Evolutionary conservation across 2,888 invertebrate genomes (phyloP), one percentile per base, ranked within the genome.

Genomic region (Cosmorhoe ocellata): DNA sequence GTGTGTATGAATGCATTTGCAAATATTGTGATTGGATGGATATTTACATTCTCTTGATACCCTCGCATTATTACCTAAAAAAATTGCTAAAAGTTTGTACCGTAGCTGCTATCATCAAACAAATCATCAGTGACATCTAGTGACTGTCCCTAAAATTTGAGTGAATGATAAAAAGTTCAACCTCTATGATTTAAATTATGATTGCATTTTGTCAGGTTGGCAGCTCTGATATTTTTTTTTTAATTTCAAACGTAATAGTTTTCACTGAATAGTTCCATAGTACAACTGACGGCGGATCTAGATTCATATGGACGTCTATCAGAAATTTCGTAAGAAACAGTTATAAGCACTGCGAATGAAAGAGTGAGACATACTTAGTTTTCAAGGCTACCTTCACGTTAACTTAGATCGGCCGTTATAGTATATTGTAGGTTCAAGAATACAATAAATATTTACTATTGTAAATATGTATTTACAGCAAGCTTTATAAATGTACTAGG

Each of bases 1-100:
- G 73, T 69, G 71, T 71, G 71, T 71, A 66, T 77, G 74, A 62
- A 71, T 74, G 75, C 71, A 73, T 68, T 63, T 63, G 74, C 76
- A 75, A 74, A 75, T 81, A 79, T 80, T 80, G 79, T 79, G 69
- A 75, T 76, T 77, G 79, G 75, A 80, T 79, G 76, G 74, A 81
- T 76, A 75, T 66, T 69, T 67, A 79, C 79, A 79, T 81, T 82
- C 74, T 73, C 63, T 77, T 71, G 64, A 74, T 71, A 67, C 72
- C 79, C 79, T 80, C 81, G 81, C 79, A 79, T 67, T 74, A 68
- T 69, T 60, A 64, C 24, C 1, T 24, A 6, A 24, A 3, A 7
- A 65, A 64, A 68, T 61, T 71, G 64, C 62, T 67, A 70, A 72
- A 66, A 66, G 61, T 61, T 61, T 3, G 18, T 18, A 18, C 18